Conservation (phyloP, 2,113 vertebrate species). For the Grammomys dolichurus region DNA sequence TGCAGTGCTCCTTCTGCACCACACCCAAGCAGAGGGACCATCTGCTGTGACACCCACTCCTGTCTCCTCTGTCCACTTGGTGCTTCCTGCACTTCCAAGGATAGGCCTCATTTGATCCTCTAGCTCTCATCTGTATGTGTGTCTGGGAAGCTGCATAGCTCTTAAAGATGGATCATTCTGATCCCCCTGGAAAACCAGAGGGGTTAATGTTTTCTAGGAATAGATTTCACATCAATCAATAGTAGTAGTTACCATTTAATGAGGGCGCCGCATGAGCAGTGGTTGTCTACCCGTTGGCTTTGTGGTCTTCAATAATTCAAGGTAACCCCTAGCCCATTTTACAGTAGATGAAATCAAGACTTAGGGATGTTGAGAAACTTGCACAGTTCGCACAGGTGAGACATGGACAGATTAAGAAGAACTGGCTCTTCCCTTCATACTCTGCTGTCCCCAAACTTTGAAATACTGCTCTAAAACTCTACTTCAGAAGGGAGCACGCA, state of each 20-base stretch:
- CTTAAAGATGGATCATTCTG: conserved; percentile 4
- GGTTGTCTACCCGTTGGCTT: background rate
- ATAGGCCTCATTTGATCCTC: background rate
- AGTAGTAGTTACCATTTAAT: background rate
- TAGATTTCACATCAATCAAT: background rate
- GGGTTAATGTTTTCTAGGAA: conserved; percentile 3
- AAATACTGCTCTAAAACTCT: background rate
- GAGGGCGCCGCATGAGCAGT: background rate
- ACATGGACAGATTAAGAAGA: background rate
- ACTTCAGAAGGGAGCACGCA: conserved; percentile 46
- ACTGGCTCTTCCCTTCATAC: background rate
- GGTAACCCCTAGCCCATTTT: background rate
- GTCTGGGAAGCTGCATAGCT: background rate
- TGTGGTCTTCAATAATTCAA: conserved; percentile 8
- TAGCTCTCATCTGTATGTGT: background rate
- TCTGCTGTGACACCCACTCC: background rate
- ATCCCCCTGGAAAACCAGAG: background rate
- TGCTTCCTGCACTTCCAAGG: background rate
- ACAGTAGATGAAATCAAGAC: background rate
- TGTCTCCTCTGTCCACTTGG: background rate
- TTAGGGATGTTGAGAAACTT: background rate
- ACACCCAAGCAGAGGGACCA: background rate
- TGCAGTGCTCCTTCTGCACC: background rate
- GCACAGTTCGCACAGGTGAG: background rate
- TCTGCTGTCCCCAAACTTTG: conserved; percentile 16